Evolutionary conservation across 2,888 invertebrate genomes (phyloP), one percentile per base, ranked within the genome.

Genomic region (Galerucella pusilla): DNA sequence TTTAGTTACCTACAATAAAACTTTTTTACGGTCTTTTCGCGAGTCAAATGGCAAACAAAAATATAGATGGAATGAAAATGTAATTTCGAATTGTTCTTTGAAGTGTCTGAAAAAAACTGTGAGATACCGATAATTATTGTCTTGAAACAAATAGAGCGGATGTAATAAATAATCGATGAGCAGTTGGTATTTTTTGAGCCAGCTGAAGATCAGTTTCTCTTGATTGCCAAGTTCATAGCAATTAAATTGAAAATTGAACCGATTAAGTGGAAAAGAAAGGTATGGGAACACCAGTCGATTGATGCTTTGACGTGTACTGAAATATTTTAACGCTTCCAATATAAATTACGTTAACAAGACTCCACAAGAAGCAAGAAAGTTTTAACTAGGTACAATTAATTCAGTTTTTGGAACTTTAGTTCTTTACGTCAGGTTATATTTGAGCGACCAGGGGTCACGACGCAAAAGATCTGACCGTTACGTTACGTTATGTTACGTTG

Each of bases 11-110:
- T n/a, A n/a, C n/a, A 45, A 65, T 59, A 46, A 65, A 71, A 68
- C 71, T 75, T 68, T 64, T 71, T 71, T 49, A 72, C 72, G 42
- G 65, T 75, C 71, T 71, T 64, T 65, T 72, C 64, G 64, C 60
- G 72, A 75, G 71, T 71, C 75, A 68, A 75, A 71, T 71, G 68
- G 65, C 75, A 75, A 75, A 75, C 69, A 72, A 60, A 72, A 72
- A 75, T 75, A 68, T 72, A 72, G 68, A 57, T 69, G 72, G 52
- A 75, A 75, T 75, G 72, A 72, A 75, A 75, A 75, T 72, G 75
- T 72, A 69, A 75, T 75, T 75, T 66, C 64, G 75, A 72, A 69
- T 72, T 75, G 68, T 75, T 75, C 75, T 64, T 69, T 75, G 72
- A 75, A 72, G 71, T 42, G 71, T 54, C 49, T 64, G 69, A 75